phyloP scores from a whole-genome alignment of 2,888 invertebrate species.

The Rosalia funebris region DNA sequence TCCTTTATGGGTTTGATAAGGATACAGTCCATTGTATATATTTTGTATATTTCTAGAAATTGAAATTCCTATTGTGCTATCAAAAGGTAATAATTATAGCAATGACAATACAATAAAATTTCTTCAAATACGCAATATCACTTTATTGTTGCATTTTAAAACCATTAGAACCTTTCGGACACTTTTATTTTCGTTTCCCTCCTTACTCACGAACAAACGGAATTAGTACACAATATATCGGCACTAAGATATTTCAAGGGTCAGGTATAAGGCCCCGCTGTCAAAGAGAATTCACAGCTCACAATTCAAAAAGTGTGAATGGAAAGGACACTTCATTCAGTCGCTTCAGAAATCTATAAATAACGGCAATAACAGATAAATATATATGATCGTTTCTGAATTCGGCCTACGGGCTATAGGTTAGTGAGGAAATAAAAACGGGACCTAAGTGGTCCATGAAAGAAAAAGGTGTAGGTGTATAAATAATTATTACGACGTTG shows the following conservation, averaged over 20 bases:
- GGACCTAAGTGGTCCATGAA: too few relatives aligned
- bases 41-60: too few relatives aligned
- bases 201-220: conserved; percentile 1
- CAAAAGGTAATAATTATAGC: not conserved
- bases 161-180: conserved; percentile 13
- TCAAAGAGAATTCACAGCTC: conserved; percentile 11
- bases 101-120: not conserved
- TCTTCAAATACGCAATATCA: not conserved
- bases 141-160: conserved; percentile 18
- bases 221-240: conserved; percentile 15
- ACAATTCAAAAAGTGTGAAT: conserved; percentile 20
- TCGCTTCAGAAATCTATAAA: conserved; percentile 6
- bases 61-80: too few relatives aligned
- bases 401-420: too few relatives aligned
- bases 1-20: too few relatives aligned
- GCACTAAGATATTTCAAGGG: conserved; percentile 6
- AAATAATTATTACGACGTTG: too few relatives aligned
- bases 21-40: too few relatives aligned
- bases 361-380: conserved; percentile 6
- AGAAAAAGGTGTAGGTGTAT: too few relatives aligned
- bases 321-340: conserved; percentile 16
- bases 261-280: conserved; percentile 8
- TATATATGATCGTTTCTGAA: not conserved
- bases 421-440: too few relatives aligned
- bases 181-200: conserved; percentile 9